Evolutionary conservation across 2,888 invertebrate species (phyloP), one percentile per base, ranked within the genome.

Genomic region (Nomada flava): DNA sequence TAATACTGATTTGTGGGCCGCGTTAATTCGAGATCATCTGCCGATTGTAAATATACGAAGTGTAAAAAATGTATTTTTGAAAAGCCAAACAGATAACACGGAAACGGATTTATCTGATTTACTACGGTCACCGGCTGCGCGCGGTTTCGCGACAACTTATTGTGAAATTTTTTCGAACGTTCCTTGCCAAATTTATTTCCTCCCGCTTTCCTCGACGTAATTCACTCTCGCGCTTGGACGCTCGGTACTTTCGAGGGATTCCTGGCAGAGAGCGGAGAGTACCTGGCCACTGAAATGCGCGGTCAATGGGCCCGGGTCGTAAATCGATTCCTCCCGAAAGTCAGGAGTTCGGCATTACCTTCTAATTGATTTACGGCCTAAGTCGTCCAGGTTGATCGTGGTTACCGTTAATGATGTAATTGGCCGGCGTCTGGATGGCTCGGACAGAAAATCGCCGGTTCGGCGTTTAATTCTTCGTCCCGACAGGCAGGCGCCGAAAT

Each of bases 1-100:
- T 87, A 87, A 87, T 87, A 81, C 85, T 85, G 87, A 87, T 87
- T 87, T 87, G 87, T 82, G 76, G 81, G 50, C 55, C 79, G 76
- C 85, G 87, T 87, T 87, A 87, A 87, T 87, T 83, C 87, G 83
- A 82, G 87, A 87, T 87, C 74, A 74, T 68, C 75, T 74, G 74
- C 62, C 76, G 87, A 86, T 87, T 85, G 85, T 76, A 78, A 79
- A 79, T 83, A 83, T 73, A 73, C 76, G 67, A 76, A 70, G 76
- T 79, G 80, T 75, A 85, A 86, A 86, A 86, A 83, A 77, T 85
- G 70, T 79, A 85, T 85, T 86, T 87, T 85, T 81, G 75, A 80
- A 65, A 84, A 84, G 82, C 65, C 71, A 64, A 59, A 55, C 71
- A 79, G 79, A 82, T 81, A 84, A 83, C 83, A 65, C 53, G 71